Evolutionary conservation across 2,113 vertebrate species (phyloP), one percentile per base, ranked within the genome.

Genomic region (Morone saxatilis): DNA sequence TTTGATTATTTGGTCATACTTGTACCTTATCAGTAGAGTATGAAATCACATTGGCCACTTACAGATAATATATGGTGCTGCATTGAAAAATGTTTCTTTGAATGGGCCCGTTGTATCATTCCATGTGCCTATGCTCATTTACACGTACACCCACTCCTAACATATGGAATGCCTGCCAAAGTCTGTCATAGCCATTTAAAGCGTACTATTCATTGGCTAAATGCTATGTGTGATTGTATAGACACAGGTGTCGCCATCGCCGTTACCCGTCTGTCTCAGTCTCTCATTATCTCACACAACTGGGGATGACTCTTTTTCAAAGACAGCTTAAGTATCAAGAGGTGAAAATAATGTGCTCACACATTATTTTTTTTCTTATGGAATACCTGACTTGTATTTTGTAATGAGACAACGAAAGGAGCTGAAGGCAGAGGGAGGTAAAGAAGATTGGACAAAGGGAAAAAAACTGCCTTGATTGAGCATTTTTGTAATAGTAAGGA

Each of bases 231-330:
- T 87, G 83, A 85, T 60, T 81, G 71, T 70, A 71, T 22, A 76
- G 76, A 81, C 88, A 84, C 78, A 88, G 68, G 87, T 88, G 88
- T 89, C 8, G 0, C 67, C 56, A 60, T 69, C 5, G 14, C 47
- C 25, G 36, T 74, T 79, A 78, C 36, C 68, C 67, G 48, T 86
- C 62, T 88, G 78, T 85, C 78, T 77, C 72, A 40, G 25, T 10
- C 50, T 78, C 77, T 91, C 80, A 77, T 86, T 91, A 88, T 81
- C 69, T 74, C 69, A 50, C 76, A 50, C 65, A 80, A 82, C n/a
- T 77, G 20, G 51, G 6, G 56, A 71, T 63, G 51, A 71, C 57
- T 67, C 38, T 16, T 77, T 88, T 89, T 88, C 45, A 71, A 71
- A 81, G 80, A 80, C 69, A 81, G 74, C 80, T 69, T 47, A 40